Evolutionary conservation across 2,888 invertebrate genomes (phyloP), one percentile per base, ranked within the genome.

Genomic region (Latheticus oryzae): DNA sequence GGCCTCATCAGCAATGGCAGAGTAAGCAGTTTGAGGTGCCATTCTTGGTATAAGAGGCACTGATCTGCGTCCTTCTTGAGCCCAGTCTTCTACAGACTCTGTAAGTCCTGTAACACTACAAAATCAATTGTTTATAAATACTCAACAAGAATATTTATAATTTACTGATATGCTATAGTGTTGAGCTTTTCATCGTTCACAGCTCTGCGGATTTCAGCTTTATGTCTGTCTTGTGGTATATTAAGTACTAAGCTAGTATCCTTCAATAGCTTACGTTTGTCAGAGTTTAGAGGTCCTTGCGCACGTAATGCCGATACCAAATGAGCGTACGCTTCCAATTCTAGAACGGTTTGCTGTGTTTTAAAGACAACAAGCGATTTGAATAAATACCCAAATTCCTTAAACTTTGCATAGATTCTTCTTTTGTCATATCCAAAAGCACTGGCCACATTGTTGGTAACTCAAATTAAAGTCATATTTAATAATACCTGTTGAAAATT

Each of bases 301-400:
- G 95, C 95, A 80, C 96, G 86, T 77, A 96, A 87, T 70, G 93
- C 95, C 75, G 91, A 91, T 58, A 96, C 87, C 78, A 95, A 85
- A 78, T 89, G 88, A 72, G 92, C 89, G 84, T 95, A 96, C 65
- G 95, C 93, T 81, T 95, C 94, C 77, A 96, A 81, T 84, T 96
- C 94, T 94, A 78, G 52, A 84, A 82, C 73, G 58, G 76, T 38
- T 33, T 13, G 28, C 11, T 23, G 13, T 13, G 28, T 13, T 33
- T 28, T 33, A 60, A 28, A 11, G 4, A 40, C 28, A 12, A 13
- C 4, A 17, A 9, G 11, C 43, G 21, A 45, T 48, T 58, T 12
- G 12, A 47, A 32, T 35, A 57, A 57, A 79, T 85, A 93, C 93
- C 93, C 75, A 95, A 85, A 82, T 90, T 88, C 74, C 95, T 86